These are phyloP conservation scores for Dione vanillae DNA, from an alignment of 2,888 invertebrate genomes.

Conservation along the genomic window DNA sequence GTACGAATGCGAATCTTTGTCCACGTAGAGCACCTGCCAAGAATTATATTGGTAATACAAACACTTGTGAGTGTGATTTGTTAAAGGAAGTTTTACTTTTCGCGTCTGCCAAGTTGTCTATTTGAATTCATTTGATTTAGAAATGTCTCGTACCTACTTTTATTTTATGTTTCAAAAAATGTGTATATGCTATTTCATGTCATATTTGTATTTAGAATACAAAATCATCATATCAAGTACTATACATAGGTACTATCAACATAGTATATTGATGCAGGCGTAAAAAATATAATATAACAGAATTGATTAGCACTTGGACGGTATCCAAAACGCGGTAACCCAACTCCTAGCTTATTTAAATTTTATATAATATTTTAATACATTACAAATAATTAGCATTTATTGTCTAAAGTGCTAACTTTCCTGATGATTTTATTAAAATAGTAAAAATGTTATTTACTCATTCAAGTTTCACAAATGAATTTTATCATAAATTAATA, in stretches of 20 bases:
- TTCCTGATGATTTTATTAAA: neutral
- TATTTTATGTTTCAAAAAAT: neutral
- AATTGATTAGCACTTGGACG: neutral
- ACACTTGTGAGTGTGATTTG: conserved; percentile 39
- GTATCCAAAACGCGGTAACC: neutral
- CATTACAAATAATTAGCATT: neutral
- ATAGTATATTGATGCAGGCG: too few species aligned
- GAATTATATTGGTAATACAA: conserved; percentile 45
- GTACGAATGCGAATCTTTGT: conserved; percentile 90
- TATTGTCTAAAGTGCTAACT: neutral
- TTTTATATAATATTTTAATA: conserved; percentile 7
- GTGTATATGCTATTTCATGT: too few species aligned
- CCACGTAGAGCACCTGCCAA: conserved; percentile 88
- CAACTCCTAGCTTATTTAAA: neutral
- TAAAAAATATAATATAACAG: neutral
- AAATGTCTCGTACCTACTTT: neutral
- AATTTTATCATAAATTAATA: too few species aligned
- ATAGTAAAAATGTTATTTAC: too few species aligned
- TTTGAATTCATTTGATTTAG: neutral
- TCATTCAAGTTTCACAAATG: too few species aligned
- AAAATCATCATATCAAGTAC: too few species aligned
- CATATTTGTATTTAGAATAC: too few species aligned
- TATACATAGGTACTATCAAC: too few species aligned
- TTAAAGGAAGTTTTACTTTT: conserved; percentile 28
- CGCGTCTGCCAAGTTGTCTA: neutral